Conservation (phyloP, 2,113 vertebrate genomes). For the Xyliphius kryptos region DNA sequence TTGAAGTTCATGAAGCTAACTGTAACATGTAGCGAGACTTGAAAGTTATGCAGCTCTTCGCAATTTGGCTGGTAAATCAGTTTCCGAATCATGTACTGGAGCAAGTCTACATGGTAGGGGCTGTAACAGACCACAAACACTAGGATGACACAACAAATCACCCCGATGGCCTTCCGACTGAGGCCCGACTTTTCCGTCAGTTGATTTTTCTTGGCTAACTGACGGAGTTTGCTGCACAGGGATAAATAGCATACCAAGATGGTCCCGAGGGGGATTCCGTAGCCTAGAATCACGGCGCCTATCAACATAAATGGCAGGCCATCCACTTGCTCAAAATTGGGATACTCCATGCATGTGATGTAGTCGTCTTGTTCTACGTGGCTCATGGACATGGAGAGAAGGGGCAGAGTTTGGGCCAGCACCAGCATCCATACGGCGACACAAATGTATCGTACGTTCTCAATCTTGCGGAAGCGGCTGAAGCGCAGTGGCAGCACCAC, state of each 20-base stretch:
- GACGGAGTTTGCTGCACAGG: conserved; percentile 80
- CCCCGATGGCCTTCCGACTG: conserved; percentile 87
- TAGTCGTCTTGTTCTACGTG: conserved; percentile 48
- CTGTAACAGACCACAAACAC: conserved; percentile 89
- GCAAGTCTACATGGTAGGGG: conserved; percentile 84
- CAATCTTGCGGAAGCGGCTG: conserved; percentile 71
- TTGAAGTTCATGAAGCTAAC: conserved; percentile 96
- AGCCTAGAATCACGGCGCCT: conserved; percentile 81
- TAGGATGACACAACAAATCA: conserved; percentile 86
- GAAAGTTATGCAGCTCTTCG: conserved; percentile 69
- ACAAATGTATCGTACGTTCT: conserved; percentile 77
- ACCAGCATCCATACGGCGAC: conserved; percentile 80
- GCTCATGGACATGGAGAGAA: conserved; percentile 74
- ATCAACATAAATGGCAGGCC: conserved; percentile 78
- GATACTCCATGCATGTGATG: conserved; percentile 93
- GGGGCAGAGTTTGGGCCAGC: conserved; percentile 81
- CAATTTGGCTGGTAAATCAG: conserved; percentile 64
- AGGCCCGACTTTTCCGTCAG: conserved; percentile 82
- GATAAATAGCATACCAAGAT: conserved; percentile 84
- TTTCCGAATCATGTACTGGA: conserved; percentile 92
- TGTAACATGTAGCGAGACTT: conserved; percentile 84
- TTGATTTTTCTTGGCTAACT: conserved; percentile 78
- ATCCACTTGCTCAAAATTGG: conserved; percentile 76
- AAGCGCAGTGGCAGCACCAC: conserved; percentile 85
- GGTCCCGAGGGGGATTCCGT: conserved; percentile 72